phyloP scores from a whole-genome alignment of 1,140 invertebrate genomes.

The Ditylenchus dipsaci region DNA sequence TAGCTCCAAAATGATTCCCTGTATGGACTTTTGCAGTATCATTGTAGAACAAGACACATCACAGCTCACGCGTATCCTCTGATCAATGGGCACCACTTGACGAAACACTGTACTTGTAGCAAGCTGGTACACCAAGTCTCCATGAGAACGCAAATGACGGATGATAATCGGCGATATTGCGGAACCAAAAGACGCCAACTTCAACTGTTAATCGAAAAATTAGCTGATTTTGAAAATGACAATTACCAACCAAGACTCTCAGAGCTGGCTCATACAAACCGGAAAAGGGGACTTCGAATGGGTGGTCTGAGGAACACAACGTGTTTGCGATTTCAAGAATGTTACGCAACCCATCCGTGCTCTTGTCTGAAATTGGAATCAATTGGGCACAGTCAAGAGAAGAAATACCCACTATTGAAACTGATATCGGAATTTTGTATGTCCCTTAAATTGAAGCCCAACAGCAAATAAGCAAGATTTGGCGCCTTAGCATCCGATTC shows the following conservation, averaged over 20 bases:
- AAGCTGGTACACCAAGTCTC: conserved; percentile 34
- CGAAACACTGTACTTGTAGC: conserved; percentile 9
- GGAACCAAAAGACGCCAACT: conserved; percentile 23
- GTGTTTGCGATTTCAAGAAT: conserved; percentile 20
- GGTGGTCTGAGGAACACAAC: conserved; percentile 9
- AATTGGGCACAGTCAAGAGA: neutral
- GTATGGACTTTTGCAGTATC: conserved; percentile 2
- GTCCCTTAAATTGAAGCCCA: conserved; percentile 28
- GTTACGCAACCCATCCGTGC: conserved; percentile 24
- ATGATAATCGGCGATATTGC: conserved; percentile 20
- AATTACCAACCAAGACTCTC: conserved; percentile 15
- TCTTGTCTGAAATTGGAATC: conserved; percentile 11
- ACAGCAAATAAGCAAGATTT: conserved; percentile 28
- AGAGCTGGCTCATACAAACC: conserved; percentile 32
- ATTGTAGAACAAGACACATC: neutral
- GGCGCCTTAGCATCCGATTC: conserved; percentile 19
- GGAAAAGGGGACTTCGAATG: conserved; percentile 23
- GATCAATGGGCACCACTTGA: neutral
- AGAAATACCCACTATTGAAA: neutral
- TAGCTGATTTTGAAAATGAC: neutral
- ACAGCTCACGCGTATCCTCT: neutral
- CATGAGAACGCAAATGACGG: conserved; percentile 28
- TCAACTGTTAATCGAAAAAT: conserved; percentile 17
- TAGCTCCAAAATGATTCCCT: conserved; percentile 36
- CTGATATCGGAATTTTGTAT: conserved; percentile 11